phyloP scores from a whole-genome alignment of 2,888 invertebrate species.

The Gasteruption jaculator region DNA sequence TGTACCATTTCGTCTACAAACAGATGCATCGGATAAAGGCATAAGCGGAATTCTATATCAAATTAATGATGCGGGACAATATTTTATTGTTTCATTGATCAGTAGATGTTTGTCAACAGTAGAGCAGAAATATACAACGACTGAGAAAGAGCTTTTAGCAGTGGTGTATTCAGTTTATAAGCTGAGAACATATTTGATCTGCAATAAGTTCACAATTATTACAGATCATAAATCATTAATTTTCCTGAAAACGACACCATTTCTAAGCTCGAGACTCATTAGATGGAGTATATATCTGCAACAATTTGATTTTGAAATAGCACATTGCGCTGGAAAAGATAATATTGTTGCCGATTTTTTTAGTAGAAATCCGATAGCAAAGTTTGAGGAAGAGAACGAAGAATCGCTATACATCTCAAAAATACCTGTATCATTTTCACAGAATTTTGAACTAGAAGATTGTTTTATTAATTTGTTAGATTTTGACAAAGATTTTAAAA shows the following conservation, averaged over 20 bases:
- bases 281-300: conserved; percentile 29
- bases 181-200: conserved; percentile 29
- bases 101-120: conserved; percentile 24
- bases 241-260: conserved; percentile 26
- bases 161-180: conserved; percentile 26
- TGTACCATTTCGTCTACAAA: conserved; percentile 1
- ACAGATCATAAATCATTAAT: conserved; percentile 30
- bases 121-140: conserved; percentile 24
- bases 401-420: conserved; percentile 5
- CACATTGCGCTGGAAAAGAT: conserved; percentile 25
- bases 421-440: not conserved
- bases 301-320: conserved; percentile 26
- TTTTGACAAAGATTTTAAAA: not conserved
- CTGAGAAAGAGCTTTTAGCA: conserved; percentile 30
- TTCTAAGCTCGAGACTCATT: conserved; percentile 24
- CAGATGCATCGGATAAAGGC: conserved; percentile 9
- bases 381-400: conserved; percentile 15
- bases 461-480: not conserved
- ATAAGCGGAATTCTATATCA: conserved; percentile 23
- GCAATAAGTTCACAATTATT: conserved; percentile 21
- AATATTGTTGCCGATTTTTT: conserved; percentile 29
- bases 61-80: conserved; percentile 4
- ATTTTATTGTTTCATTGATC: conserved; percentile 22
- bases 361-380: conserved; percentile 22
- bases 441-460: not conserved